These are phyloP conservation scores for Rhopalosiphum nymphaeae DNA, from an alignment of 2,888 invertebrate genomes.

Conservation along the genomic window DNA sequence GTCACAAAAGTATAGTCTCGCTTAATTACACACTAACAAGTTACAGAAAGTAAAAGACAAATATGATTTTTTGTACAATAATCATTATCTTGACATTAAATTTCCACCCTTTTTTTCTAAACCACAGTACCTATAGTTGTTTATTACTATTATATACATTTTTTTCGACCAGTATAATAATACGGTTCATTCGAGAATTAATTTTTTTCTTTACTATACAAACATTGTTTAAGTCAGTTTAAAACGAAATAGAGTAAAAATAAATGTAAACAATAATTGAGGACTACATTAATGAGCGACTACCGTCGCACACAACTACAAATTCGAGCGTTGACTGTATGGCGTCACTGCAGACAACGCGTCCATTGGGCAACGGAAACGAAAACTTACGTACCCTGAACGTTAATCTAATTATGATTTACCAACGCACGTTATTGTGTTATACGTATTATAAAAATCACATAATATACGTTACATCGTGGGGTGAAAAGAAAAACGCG, in stretches of 20 bases:
- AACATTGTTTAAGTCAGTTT: constrained; percentile 7
- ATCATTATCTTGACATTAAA: constrained; percentile 23
- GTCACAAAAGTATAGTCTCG: constrained; percentile 5
- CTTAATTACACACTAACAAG: constrained; percentile 8
- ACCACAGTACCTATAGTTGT: neutral
- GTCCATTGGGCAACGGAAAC: constrained; percentile 42
- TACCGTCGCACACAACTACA: constrained; percentile 27
- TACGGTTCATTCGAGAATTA: neutral
- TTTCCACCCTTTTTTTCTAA: neutral
- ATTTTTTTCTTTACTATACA: neutral
- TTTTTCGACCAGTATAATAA: neutral
- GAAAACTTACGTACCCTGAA: constrained; percentile 19
- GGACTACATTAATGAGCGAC: constrained; percentile 11
- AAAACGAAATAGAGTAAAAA: constrained; percentile 6
- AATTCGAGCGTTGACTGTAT: neutral
- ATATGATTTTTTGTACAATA: constrained; percentile 25
- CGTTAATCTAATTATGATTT: constrained; percentile 41
- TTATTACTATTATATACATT: neutral
- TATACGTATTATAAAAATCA: neutral
- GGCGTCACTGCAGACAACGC: neutral
- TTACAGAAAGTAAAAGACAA: neutral
- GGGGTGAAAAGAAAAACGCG: constrained; percentile 11
- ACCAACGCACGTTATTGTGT: neutral
- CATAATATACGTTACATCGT: neutral
- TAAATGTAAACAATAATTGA: neutral